phyloP scores from a whole-genome alignment of 2,113 vertebrate genomes.

The Tragelaphus imberbis region DNA sequence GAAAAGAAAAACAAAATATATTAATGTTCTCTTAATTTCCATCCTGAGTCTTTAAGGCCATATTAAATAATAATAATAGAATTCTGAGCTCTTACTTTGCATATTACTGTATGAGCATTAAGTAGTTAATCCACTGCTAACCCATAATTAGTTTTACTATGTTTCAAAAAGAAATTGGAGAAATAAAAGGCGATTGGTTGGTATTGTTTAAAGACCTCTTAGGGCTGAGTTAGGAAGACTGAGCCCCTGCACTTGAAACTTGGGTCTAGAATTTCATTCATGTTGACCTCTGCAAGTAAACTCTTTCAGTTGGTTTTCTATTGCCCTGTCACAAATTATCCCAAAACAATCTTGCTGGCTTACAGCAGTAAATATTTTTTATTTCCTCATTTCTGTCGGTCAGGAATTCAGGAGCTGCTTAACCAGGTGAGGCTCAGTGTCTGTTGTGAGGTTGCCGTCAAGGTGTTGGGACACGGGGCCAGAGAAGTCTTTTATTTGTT shows the following conservation, averaged over 20 bases:
- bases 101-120: not conserved
- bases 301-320: not conserved
- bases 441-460: not conserved
- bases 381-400: not conserved
- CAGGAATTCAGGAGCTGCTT: not conserved
- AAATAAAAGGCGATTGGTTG: not conserved
- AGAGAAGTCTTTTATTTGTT: not conserved
- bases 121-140: not conserved
- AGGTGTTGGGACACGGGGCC: not conserved
- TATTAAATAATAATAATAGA: not conserved
- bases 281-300: not conserved
- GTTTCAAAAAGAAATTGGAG: not conserved
- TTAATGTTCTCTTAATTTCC: not conserved
- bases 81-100: not conserved
- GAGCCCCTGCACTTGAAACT: not conserved
- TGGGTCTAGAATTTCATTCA: not conserved
- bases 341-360: not conserved
- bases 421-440: not conserved
- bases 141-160: not conserved
- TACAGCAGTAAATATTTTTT: not conserved
- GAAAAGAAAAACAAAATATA: not conserved
- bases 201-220: not conserved
- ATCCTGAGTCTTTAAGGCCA: not conserved
- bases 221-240: not conserved
- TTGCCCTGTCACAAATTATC: not conserved